Conservation (phyloP, 2,113 vertebrate genomes). For the Hemicordylus capensis region DNA sequence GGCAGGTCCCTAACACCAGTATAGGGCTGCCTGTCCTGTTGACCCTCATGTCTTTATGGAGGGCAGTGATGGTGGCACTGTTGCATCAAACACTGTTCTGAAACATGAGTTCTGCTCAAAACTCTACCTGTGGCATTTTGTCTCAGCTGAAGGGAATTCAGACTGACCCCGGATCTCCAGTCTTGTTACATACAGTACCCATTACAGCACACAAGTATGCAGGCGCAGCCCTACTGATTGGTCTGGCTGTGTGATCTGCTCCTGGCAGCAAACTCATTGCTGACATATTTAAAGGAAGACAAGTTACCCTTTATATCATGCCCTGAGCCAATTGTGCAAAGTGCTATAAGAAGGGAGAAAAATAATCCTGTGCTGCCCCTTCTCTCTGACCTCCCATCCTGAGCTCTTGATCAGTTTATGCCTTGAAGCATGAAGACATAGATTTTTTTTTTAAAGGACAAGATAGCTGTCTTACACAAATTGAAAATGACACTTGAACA, state of each 20-base stretch:
- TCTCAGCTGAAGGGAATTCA: neutral
- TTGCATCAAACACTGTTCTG: too few species aligned
- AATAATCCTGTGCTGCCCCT: neutral
- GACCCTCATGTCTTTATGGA: too few species aligned
- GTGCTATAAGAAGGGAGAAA: neutral
- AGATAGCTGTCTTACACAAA: constrained; percentile 24
- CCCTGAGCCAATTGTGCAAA: neutral
- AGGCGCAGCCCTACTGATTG: neutral
- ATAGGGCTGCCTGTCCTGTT: too few species aligned
- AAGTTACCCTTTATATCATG: neutral
- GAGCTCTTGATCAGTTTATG: constrained; percentile 7
- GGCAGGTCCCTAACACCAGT: too few species aligned
- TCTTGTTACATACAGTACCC: neutral
- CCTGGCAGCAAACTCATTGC: constrained; percentile 15
- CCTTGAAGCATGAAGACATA: constrained; percentile 47
- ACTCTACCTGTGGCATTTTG: too few species aligned
- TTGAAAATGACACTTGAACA: constrained; percentile 57
- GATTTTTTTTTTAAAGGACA: constrained; percentile 46
- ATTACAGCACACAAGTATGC: neutral
- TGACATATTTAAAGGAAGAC: constrained; percentile 5
- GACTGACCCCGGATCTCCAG: neutral
- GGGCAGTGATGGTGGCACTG: too few species aligned
- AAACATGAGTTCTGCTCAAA: too few species aligned
- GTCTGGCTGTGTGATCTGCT: neutral
- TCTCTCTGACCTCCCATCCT: neutral